Conservation (phyloP, 2,888 invertebrate genomes). For the Scaptomyza parva region DNA sequence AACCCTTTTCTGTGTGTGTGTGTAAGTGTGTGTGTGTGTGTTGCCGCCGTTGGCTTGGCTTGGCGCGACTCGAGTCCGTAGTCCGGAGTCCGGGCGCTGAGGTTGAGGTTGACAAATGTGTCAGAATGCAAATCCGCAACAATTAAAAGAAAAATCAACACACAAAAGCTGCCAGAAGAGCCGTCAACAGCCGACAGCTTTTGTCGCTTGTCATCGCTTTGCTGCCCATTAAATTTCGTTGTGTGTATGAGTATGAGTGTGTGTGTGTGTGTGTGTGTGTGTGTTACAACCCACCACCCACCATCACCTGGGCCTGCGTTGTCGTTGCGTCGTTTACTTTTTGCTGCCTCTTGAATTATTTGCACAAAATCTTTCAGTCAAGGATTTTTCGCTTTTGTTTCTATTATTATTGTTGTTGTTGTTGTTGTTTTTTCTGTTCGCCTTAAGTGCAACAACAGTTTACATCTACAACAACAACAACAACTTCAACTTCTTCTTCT, state of each 20-base stretch:
- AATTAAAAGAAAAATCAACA: slow-evolving; percentile 84
- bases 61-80: slow-evolving; percentile 62
- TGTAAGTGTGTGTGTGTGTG: slow-evolving; percentile 13
- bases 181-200: slow-evolving; percentile 62
- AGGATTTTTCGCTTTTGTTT: slow-evolving; percentile 47
- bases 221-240: slow-evolving; percentile 58
- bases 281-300: neutral
- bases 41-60: slow-evolving; percentile 33
- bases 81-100: slow-evolving; percentile 73
- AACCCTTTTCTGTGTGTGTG: slow-evolving; percentile 45
- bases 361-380: slow-evolving; percentile 73
- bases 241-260: neutral
- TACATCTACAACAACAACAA: slow-evolving; percentile 38
- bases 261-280: slow-evolving; percentile 5
- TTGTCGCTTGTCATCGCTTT: slow-evolving; percentile 63
- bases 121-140: slow-evolving; percentile 85
- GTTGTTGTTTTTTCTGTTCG: neutral
- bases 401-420: neutral
- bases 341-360: slow-evolving; percentile 72
- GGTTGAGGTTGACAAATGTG: slow-evolving; percentile 84
- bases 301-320: slow-evolving; percentile 9
- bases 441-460: slow-evolving; percentile 45
- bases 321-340: slow-evolving; percentile 57
- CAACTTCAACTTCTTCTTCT: slow-evolving; percentile 4
- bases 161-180: slow-evolving; percentile 71